Evolutionary conservation across 2,797 vertebrate species (phyloP).

Genomic region (Hippocampus kuda): DNA sequence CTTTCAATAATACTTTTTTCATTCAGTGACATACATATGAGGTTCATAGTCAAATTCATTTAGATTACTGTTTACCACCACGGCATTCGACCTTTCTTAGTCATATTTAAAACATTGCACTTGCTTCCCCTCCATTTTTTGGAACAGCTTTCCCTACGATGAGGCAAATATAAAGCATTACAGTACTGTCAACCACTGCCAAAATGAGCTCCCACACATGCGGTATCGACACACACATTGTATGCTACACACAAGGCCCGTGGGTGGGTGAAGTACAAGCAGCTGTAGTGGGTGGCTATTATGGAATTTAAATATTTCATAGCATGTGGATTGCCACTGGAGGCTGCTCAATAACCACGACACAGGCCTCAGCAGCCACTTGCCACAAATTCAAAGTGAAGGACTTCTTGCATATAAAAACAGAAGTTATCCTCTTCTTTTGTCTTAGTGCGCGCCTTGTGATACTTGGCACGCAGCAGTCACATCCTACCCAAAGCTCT

Average conservation of each 20-base stretch:
- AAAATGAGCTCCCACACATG: conserved; percentile 61
- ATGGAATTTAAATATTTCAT: conserved; percentile 52
- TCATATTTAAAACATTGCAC: conserved; percentile 21
- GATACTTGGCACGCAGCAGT: conserved; percentile 1
- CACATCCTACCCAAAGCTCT: conserved; percentile 4
- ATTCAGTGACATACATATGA: too few relatives aligned
- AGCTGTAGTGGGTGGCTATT: conserved; percentile 48
- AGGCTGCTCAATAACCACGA: background rate
- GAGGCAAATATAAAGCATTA: conserved; percentile 47
- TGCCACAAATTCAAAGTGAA: conserved; percentile 17
- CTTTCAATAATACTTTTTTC: too few relatives aligned
- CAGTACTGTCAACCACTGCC: conserved; percentile 48
- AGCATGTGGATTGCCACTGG: conserved; percentile 38
- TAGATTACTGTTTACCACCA: conserved; percentile 11
- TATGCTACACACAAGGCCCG: conserved; percentile 33
- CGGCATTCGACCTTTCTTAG: conserved; percentile 21
- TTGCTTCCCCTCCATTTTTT: conserved; percentile 29
- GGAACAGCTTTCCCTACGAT: conserved; percentile 40
- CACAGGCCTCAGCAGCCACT: conserved; percentile 12
- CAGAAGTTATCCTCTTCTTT: conserved; percentile 18
- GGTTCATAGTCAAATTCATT: conserved; percentile 5
- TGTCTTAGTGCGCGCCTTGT: conserved; percentile 11
- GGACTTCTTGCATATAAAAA: conserved; percentile 19
- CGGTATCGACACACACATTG: conserved; percentile 32
- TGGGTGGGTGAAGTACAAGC: conserved; percentile 52